These are phyloP conservation scores for Penaeus vannamei DNA, from an alignment of 1,140 invertebrate species.

Conservation along the genomic window DNA sequence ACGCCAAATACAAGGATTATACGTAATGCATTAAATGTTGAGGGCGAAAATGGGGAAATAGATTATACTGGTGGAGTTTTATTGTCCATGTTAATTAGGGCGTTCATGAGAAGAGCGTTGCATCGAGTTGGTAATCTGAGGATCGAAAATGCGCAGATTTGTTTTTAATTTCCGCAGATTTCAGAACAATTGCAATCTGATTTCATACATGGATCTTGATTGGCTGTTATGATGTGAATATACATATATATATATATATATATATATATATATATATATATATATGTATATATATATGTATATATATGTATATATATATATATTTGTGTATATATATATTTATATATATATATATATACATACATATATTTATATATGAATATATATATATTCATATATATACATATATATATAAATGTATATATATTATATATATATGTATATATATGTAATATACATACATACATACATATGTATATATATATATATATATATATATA, in stretches of 20 bases:
- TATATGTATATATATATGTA: not conserved
- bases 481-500: not conserved
- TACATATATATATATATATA: not conserved
- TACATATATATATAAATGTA: not conserved
- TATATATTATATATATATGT: not conserved
- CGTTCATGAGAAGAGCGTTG: no score
- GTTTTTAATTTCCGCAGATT: no score
- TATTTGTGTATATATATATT: not conserved
- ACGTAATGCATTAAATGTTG: no score
- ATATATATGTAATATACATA: slow-evolving; percentile 1
- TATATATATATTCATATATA: not conserved
- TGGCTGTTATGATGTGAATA: no score
- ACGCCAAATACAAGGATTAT: no score
- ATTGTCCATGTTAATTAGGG: no score
- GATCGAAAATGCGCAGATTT: no score
- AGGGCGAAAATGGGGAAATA: no score
- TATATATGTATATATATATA: not conserved
- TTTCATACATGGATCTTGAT: no score
- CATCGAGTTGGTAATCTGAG: no score
- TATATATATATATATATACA: not conserved
- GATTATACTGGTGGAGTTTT: no score
- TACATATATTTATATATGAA: not conserved
- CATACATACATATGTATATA: not conserved
- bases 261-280: not conserved
- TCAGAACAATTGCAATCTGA: no score